Evolutionary conservation across 2,113 vertebrate species (phyloP).

Genomic region (Halcyon malimbica): DNA sequence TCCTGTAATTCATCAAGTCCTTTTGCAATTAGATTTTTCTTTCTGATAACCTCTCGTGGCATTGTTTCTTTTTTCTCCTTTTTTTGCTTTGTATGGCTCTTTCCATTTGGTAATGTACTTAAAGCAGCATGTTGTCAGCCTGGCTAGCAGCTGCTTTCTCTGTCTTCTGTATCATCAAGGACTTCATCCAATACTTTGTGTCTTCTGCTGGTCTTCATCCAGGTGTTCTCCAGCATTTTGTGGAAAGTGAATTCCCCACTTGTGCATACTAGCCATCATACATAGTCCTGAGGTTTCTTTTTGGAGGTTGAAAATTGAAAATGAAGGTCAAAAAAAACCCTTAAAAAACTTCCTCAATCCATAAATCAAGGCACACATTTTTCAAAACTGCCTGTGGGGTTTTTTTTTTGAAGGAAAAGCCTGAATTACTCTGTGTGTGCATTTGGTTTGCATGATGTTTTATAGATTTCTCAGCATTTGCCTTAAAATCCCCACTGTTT

Average conservation of each 20-base stretch:
- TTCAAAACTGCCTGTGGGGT: background rate
- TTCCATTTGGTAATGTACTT: background rate
- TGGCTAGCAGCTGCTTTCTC: background rate
- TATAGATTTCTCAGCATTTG: background rate
- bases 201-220: background rate
- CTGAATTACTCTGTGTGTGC: fast-evolving
- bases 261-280: background rate
- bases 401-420: background rate
- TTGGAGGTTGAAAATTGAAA: background rate
- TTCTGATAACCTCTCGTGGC: background rate
- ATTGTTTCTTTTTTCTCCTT: background rate
- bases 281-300: background rate
- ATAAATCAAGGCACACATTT: background rate
- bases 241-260: background rate
- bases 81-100: background rate
- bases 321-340: background rate
- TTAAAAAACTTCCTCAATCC: background rate
- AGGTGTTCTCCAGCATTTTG: background rate
- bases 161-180: background rate
- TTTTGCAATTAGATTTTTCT: background rate
- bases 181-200: background rate
- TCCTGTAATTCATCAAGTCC: background rate
- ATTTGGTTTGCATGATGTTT: background rate
- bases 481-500: background rate
- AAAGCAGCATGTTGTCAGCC: background rate